Conservation (phyloP, 2,888 invertebrate species). For the Stenodema calcarata region DNA sequence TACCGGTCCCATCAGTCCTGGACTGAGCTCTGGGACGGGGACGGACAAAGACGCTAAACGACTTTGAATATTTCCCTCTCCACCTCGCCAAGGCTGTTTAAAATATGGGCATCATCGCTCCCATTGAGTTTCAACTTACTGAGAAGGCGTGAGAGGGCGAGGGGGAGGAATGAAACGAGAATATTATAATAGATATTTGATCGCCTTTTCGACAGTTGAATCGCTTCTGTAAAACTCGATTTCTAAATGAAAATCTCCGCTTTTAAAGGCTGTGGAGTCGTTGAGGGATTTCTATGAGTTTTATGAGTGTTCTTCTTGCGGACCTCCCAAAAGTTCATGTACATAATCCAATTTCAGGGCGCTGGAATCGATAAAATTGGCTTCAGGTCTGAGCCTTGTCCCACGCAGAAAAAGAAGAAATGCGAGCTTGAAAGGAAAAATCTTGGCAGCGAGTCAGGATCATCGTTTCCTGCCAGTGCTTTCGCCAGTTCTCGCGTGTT, state of each 20-base stretch:
- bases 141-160: background rate
- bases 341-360: too few species aligned
- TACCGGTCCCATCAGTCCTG: background rate
- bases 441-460: too few species aligned
- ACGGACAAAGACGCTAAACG: slow-evolving; percentile 36
- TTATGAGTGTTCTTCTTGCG: background rate
- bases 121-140: background rate
- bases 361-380: too few species aligned
- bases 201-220: slow-evolving; percentile 6
- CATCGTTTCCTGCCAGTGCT: too few species aligned
- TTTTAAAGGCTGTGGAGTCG: background rate
- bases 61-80: slow-evolving; percentile 34
- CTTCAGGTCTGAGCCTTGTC: too few species aligned
- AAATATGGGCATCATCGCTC: slow-evolving; percentile 14
- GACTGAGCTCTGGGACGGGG: background rate
- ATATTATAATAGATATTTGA: slow-evolving; percentile 35
- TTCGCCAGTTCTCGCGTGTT: too few species aligned
- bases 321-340: background rate
- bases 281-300: background rate
- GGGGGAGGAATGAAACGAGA: background rate
- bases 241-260: background rate
- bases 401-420: too few species aligned
- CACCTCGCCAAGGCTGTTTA: background rate
- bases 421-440: too few species aligned
- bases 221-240: background rate